Base-by-base conservation (phyloP, 2,797 vertebrate genomes). In the Rhinatrema bivittatum region DNA sequence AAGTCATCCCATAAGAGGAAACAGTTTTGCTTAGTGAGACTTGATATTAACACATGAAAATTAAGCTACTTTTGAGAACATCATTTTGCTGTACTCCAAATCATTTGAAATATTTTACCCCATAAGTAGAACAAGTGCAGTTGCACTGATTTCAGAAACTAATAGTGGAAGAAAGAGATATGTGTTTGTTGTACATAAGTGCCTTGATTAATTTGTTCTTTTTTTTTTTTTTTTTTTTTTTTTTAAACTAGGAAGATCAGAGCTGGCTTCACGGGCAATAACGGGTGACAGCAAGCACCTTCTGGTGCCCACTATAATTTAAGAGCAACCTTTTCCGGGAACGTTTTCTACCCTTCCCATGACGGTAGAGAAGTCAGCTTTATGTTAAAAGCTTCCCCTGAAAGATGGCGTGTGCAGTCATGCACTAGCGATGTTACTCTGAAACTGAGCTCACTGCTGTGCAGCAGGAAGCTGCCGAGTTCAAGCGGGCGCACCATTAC, bases 301-400 rank as follows among this genome's bases (percentile, higher is more conserved):
- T 42, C 35, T 44, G 24, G n/a, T n/a, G 20, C 10, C 7, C 7
- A 30, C 20, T 29, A 10, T 45, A 44, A 47, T 11, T 29, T 26
- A 2, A 13, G 23, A 25, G 25, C 10, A 24, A n/a, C 8, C n/a
- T 36, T 25, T 17, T 4, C 42, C 21, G 7, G 44, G 47, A 18
- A 12, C 36, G 38, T 28, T 25, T 59, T 68, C 46, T 39, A 60
- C 48, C 20, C n/a, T n/a, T n/a, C n/a, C n/a, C 46, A 15, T 59
- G 56, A 32, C n/a, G 23, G 21, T 35, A 56, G 44, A 36, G 60
- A 65, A 54, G 32, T 14, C 10, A 53, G 63, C 65, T 62, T 68
- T 36, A 40, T 43, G 36, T 38, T 42, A 39, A 62, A 59, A 46
- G 53, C 27, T 58, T 69, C 66, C 36, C 56, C 60, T 7, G 51